Evolutionary conservation across 2,113 vertebrate genomes (phyloP).

Genomic region (Trematomus loennbergii): DNA sequence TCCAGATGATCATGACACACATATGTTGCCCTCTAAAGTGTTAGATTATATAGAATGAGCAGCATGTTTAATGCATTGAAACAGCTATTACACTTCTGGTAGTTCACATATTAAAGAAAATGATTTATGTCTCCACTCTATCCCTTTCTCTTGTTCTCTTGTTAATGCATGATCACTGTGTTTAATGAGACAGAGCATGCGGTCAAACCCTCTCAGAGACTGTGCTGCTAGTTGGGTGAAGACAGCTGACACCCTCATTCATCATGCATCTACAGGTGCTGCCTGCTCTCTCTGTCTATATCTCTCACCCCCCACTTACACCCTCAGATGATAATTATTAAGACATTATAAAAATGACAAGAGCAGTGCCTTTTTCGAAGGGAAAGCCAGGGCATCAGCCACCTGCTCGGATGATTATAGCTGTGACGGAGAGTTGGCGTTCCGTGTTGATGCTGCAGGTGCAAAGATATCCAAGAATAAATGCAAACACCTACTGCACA

Average conservation of each 20-base stretch:
- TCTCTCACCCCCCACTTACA: background rate
- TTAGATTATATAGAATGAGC: background rate
- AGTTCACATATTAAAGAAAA: conserved; percentile 2
- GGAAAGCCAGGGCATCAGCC: conserved; percentile 9
- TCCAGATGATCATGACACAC: background rate
- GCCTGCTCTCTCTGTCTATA: conserved; percentile 10
- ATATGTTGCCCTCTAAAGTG: background rate
- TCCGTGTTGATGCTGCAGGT: conserved; percentile 44
- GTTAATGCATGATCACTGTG: conserved; percentile 61
- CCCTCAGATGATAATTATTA: conserved; percentile 55
- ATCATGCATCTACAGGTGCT: conserved; percentile 69
- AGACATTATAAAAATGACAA: conserved; percentile 59
- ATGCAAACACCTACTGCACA: conserved; percentile 9
- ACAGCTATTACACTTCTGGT: background rate
- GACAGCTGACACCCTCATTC: conserved; percentile 71
- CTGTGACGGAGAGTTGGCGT: conserved; percentile 18
- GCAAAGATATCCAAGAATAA: conserved; percentile 41
- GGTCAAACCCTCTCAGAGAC: conserved; percentile 43
- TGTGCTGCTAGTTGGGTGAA: conserved; percentile 60
- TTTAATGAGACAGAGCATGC: conserved; percentile 69
- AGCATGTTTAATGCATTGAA: background rate
- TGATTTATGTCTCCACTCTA: conserved; percentile 31
- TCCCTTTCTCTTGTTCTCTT: conserved; percentile 13
- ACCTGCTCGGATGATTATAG: conserved; percentile 35
- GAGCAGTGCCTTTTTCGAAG: conserved; percentile 23